Evolutionary conservation across 2,113 vertebrate species (phyloP).

Genomic region (Polypterus bichir): DNA sequence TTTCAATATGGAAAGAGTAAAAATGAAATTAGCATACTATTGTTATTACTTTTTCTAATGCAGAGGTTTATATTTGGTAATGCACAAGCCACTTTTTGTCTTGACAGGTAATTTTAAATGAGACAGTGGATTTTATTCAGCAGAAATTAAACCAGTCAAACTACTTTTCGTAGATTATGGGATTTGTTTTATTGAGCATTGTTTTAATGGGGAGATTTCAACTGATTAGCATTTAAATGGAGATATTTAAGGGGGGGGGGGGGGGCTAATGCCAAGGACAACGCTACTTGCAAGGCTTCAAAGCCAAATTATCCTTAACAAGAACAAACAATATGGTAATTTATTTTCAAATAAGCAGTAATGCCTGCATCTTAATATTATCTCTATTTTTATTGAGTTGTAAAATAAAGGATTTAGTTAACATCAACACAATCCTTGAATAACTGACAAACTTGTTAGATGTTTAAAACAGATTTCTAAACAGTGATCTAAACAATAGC

Average conservation of each 20-base stretch:
- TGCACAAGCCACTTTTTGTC: background rate
- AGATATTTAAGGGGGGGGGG: conserved; percentile 34
- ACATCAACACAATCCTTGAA: too few relatives aligned
- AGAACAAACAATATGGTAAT: conserved; percentile 35
- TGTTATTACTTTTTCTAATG: background rate
- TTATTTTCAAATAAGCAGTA: conserved; percentile 34
- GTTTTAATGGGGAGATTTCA: conserved; percentile 22
- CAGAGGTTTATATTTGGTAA: background rate
- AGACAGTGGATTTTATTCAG: background rate
- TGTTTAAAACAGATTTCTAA: conserved; percentile 48
- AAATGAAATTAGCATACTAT: background rate
- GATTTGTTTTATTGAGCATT: conserved; percentile 20
- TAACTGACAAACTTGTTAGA: too few relatives aligned
- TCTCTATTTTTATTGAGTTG: too few relatives aligned
- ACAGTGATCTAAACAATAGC: conserved; percentile 70
- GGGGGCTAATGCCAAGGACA: conserved; percentile 40
- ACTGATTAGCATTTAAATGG: conserved; percentile 55
- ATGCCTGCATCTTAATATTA: background rate
- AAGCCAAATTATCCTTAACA: conserved; percentile 36
- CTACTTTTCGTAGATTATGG: conserved; percentile 9
- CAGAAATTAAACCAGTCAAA: background rate
- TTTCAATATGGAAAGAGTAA: too few relatives aligned
- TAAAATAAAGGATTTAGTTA: too few relatives aligned
- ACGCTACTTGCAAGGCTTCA: conserved; percentile 21
- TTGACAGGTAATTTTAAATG: background rate